Percentiles rank a stretch among this genome's conserved stretches.
Evolutionary conservation across 2,888 invertebrate genomes (phyloP).

Genomic region (Steinernema hermaphroditum): DNA sequence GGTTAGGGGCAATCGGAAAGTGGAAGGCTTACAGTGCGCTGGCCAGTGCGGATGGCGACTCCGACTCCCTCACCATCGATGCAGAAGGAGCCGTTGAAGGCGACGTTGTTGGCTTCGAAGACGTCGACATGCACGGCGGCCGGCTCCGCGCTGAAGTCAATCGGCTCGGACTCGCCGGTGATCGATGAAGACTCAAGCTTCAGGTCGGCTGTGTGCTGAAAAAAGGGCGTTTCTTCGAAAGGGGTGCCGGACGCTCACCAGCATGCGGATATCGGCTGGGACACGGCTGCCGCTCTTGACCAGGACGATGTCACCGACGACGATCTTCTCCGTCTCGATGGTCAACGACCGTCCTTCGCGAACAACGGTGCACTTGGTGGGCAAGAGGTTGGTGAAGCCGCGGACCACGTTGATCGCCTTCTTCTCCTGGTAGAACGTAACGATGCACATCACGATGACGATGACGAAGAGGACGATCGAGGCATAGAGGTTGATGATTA

Average conservation of each 20-base stretch:
- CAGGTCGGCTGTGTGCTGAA: conserved; percentile 41
- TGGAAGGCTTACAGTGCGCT: conserved; percentile 35
- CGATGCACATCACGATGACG: conserved; percentile 56
- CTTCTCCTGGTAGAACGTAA: conserved; percentile 56
- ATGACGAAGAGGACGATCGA: conserved; percentile 55
- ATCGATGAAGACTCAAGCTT: conserved; percentile 50
- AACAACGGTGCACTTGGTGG: conserved; percentile 52
- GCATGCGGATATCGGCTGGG: conserved; percentile 48
- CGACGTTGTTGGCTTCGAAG: conserved; percentile 38
- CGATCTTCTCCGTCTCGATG: conserved; percentile 52
- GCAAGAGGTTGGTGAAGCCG: conserved; percentile 55
- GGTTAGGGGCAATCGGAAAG: too few species aligned
- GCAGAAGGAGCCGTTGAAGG: conserved; percentile 38
- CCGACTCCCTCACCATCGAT: conserved; percentile 37
- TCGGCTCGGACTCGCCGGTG: conserved; percentile 51
- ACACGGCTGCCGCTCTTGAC: conserved; percentile 54
- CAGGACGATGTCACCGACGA: conserved; percentile 57
- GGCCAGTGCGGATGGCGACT: conserved; percentile 38
- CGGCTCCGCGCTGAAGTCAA: conserved; percentile 44
- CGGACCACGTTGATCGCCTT: conserved; percentile 48
- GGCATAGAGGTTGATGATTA: conserved; percentile 52
- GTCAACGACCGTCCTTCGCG: conserved; percentile 50
- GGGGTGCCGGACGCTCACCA: not conserved
- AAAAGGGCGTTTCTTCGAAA: not conserved
- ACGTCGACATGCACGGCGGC: conserved; percentile 34